A percentile compares a stretch with the other conserved stretches of the same genome.
These are phyloP conservation scores for Actenoides lindsayi DNA, from an alignment of 2,113 vertebrate genomes.

Conservation along the genomic window DNA sequence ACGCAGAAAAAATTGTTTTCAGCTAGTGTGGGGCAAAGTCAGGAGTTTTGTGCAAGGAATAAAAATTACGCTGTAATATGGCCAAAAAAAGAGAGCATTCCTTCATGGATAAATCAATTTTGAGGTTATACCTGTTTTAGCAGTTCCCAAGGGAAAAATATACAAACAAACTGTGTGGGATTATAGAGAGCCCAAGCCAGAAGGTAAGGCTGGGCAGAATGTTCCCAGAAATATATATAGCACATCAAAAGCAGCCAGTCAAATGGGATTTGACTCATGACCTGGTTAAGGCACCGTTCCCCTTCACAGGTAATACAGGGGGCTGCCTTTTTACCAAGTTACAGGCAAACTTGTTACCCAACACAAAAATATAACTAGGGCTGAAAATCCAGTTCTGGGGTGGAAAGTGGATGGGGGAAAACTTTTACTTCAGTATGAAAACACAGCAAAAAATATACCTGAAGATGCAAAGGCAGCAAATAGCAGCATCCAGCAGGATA, in stretches of 20 bases:
- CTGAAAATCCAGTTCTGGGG: not conserved
- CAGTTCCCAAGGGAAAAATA: not conserved
- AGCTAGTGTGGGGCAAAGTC: not conserved
- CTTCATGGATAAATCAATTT: slow-evolving; percentile 22
- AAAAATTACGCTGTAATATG: not conserved
- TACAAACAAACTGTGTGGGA: not conserved
- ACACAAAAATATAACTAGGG: not conserved
- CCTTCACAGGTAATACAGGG: not conserved
- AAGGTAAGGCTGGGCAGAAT: not conserved
- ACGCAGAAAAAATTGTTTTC: not conserved
- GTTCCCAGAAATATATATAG: slow-evolving; percentile 23
- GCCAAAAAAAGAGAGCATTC: not conserved
- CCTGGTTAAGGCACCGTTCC: not conserved
- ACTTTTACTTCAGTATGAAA: not conserved
- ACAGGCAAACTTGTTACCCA: not conserved
- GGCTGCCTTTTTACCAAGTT: not conserved
- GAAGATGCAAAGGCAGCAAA: not conserved
- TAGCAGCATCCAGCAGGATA: not conserved
- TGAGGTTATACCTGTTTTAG: slow-evolving; percentile 11
- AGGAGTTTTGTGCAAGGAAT: not conserved
- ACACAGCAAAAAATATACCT: not conserved
- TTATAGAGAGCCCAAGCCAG: not conserved
- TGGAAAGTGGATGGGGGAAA: not conserved
- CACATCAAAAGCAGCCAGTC: not conserved
- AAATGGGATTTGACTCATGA: slow-evolving; percentile 21